These are phyloP conservation scores for Otocyon megalotis DNA, from an alignment of 2,113 vertebrate genomes.

Conservation along the genomic window DNA sequence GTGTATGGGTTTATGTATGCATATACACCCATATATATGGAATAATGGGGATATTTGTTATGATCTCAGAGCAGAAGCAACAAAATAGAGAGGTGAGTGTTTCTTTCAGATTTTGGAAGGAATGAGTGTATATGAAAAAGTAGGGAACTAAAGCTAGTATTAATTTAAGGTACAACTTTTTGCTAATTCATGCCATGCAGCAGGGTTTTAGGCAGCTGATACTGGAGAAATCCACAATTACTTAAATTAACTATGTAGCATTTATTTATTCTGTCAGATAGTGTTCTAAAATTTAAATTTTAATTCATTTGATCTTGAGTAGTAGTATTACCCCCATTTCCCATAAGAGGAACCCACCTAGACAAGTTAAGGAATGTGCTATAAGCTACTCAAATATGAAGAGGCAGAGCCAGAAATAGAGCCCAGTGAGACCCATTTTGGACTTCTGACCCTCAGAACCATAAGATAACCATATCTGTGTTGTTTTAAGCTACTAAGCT, in stretches of 20 bases:
- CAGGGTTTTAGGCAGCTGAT: background rate
- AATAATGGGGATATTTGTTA: background rate
- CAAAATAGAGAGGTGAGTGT: background rate
- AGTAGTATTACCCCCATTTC: background rate
- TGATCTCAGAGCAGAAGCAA: background rate
- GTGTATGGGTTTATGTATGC: background rate
- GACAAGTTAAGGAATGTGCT: constrained; percentile 38
- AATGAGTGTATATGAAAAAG: background rate
- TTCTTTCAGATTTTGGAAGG: background rate
- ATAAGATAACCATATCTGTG: background rate
- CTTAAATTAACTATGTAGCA: background rate
- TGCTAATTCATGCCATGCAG: background rate
- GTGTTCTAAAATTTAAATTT: background rate
- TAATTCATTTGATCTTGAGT: constrained; percentile 13
- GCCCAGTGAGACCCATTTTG: background rate
- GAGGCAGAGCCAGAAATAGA: background rate
- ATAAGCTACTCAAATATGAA: background rate
- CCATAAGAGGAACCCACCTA: background rate
- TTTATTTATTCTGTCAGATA: background rate
- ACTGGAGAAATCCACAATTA: background rate
- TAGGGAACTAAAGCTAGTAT: background rate
- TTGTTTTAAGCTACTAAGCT: background rate
- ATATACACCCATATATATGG: background rate
- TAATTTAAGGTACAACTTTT: background rate
- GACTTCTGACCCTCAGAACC: background rate